phyloP scores from a whole-genome alignment of 2,888 invertebrate genomes.

The Drosophila putrida region DNA sequence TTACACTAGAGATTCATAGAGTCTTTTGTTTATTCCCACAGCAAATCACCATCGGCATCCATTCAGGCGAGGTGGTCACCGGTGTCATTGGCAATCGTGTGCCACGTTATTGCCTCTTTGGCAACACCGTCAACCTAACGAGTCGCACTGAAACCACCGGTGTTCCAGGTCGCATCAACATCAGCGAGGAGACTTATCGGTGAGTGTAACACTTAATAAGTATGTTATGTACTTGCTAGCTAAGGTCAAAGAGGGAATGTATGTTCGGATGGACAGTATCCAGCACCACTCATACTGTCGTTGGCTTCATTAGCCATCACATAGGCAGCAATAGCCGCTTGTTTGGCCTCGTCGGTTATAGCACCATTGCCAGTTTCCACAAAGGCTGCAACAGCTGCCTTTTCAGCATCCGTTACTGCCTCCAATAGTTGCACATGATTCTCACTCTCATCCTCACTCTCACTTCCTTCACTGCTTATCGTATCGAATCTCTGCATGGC shows the following conservation, averaged over 20 bases:
- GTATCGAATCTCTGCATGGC: slow-evolving; percentile 64
- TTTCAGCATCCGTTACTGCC: slow-evolving; percentile 70
- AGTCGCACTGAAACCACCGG: slow-evolving; percentile 97
- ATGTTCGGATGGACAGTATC: slow-evolving; percentile 15
- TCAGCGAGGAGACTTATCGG: slow-evolving; percentile 96
- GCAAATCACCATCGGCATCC: slow-evolving; percentile 97
- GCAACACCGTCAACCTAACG: slow-evolving; percentile 97
- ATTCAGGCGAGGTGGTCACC: slow-evolving; percentile 97
- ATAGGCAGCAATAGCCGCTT: slow-evolving; percentile 65
- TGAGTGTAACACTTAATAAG: slow-evolving; percentile 86
- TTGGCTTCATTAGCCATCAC: slow-evolving; percentile 33
- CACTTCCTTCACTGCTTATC: slow-evolving; percentile 54
- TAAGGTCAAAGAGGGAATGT: slow-evolving; percentile 32
- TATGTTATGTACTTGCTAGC: slow-evolving; percentile 30
- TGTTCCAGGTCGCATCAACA: slow-evolving; percentile 94
- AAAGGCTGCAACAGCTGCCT: slow-evolving; percentile 68
- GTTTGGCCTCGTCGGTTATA: slow-evolving; percentile 59
- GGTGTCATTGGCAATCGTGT: slow-evolving; percentile 97
- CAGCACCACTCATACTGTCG: slow-evolving; percentile 3
- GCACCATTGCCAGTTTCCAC: slow-evolving; percentile 59
- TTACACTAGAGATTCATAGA: slow-evolving; percentile 1
- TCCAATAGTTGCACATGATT: slow-evolving; percentile 64
- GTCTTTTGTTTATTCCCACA: slow-evolving; percentile 80
- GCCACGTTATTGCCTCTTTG: slow-evolving; percentile 97
- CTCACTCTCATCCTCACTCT: slow-evolving; percentile 67